Percentiles rank a stretch among this genome's conserved stretches.
phyloP scores from a whole-genome alignment of 2,113 vertebrate genomes.

The Rana temporaria region DNA sequence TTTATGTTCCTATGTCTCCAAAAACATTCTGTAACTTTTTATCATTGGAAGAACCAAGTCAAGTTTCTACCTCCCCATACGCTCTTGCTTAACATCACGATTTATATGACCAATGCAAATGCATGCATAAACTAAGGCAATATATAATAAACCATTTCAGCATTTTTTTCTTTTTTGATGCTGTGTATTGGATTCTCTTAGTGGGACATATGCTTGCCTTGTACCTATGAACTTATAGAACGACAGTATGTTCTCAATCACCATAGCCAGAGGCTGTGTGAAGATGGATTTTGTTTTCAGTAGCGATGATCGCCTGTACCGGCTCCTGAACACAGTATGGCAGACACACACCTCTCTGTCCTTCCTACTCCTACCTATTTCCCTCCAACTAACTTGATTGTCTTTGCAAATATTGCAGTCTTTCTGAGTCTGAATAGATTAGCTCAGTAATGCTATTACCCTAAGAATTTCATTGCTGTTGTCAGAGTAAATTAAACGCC shows the following conservation, averaged over 20 bases:
- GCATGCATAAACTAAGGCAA: no score
- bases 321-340: not conserved
- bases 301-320: not conserved
- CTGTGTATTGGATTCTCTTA: no score
- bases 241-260: not conserved
- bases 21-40: no score
- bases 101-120: no score
- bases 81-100: no score
- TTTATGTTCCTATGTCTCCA: no score
- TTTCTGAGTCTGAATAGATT: constrained; percentile 50
- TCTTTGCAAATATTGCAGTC: constrained; percentile 46
- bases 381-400: constrained; percentile 41
- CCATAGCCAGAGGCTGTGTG: not conserved
- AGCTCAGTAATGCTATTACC: constrained; percentile 55
- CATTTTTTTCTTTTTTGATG: no score
- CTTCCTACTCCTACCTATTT: constrained; percentile 12
- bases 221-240: no score
- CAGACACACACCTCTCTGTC: constrained; percentile 15
- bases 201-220: no score
- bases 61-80: no score
- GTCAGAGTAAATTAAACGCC: constrained; percentile 58
- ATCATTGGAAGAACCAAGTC: no score
- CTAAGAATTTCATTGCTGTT: constrained; percentile 55
- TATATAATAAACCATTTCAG: no score
- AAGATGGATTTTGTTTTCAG: not conserved